These are phyloP conservation scores for Synanthedon myopaeformis DNA, from an alignment of 2,888 invertebrate genomes.

Conservation along the genomic window DNA sequence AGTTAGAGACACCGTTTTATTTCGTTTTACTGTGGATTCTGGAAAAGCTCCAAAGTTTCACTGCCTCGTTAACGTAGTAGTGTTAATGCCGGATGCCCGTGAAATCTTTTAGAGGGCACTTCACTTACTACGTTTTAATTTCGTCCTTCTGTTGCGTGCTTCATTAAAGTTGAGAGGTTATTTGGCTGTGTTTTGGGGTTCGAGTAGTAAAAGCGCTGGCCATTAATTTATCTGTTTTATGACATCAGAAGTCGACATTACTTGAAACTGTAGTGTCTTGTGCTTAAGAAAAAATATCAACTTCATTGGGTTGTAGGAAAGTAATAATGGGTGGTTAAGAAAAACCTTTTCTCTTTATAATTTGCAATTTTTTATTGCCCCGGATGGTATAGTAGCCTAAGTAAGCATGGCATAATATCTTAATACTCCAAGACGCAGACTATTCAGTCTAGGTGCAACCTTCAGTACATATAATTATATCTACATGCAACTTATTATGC, in stretches of 20 bases:
- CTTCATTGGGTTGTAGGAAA: neutral
- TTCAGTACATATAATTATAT: too few species aligned
- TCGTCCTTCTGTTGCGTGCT: slow-evolving; percentile 40
- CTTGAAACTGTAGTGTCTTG: neutral
- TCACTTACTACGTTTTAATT: slow-evolving; percentile 44
- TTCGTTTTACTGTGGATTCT: slow-evolving; percentile 34
- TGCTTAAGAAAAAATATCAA: neutral
- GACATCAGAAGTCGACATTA: neutral
- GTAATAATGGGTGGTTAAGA: too few species aligned
- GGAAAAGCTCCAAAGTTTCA: slow-evolving; percentile 57
- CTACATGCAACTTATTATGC: too few species aligned
- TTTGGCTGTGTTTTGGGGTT: slow-evolving; percentile 37
- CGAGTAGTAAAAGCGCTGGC: neutral
- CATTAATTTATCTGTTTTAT: neutral
- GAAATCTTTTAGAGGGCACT: slow-evolving; percentile 55
- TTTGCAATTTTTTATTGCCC: too few species aligned
- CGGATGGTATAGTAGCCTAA: too few species aligned
- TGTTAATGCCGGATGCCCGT: slow-evolving; percentile 58
- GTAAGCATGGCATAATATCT: too few species aligned
- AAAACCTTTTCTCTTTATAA: too few species aligned
- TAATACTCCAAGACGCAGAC: too few species aligned
- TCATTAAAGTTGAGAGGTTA: slow-evolving; percentile 58
- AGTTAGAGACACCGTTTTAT: too few species aligned
- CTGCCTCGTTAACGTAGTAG: slow-evolving; percentile 52
- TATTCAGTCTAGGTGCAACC: too few species aligned